Conservation (phyloP, 2,113 vertebrate species). For the Stomatorhinus ivindoensis region DNA sequence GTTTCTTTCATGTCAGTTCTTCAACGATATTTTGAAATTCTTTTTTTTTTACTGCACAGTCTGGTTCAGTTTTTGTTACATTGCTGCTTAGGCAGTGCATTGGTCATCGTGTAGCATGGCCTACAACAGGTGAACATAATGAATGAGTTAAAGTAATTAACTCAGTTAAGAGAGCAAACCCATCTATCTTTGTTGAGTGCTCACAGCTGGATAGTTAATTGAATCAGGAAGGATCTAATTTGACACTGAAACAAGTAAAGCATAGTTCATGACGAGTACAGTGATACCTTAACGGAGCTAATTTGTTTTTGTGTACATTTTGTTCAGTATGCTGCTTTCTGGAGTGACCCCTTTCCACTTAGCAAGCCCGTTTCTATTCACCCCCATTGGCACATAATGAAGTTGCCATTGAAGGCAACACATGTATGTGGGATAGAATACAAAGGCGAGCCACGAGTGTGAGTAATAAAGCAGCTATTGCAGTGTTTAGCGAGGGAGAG, state of each 20-base stretch:
- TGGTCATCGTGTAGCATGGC: not conserved
- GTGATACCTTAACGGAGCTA: not conserved
- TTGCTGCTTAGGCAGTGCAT: not conserved
- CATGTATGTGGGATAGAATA: not conserved
- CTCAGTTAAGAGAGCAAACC: slow-evolving; percentile 1
- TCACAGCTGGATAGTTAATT: not conserved
- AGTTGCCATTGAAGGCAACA: not conserved
- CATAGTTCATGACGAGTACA: not conserved
- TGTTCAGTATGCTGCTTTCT: not conserved
- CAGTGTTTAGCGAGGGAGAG: not conserved
- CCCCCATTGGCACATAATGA: not conserved
- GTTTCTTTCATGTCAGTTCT: not conserved
- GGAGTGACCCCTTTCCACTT: not conserved
- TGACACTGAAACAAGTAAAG: not conserved
- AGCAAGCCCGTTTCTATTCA: not conserved
- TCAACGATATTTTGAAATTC: not conserved
- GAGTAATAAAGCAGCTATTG: not conserved
- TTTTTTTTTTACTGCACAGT: not conserved
- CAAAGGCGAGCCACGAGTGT: not conserved
- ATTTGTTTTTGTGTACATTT: not conserved
- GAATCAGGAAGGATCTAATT: slow-evolving; percentile 2
- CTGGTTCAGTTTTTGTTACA: not conserved
- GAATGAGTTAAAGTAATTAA: not conserved
- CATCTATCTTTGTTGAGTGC: not conserved
- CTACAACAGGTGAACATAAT: not conserved